A percentile compares a stretch with the other conserved stretches of the same genome.
Evolutionary conservation across 37 sponge, comb jelly and placozoan species (phyloP).

Genomic region (Halisarca cf. caerulea): DNA sequence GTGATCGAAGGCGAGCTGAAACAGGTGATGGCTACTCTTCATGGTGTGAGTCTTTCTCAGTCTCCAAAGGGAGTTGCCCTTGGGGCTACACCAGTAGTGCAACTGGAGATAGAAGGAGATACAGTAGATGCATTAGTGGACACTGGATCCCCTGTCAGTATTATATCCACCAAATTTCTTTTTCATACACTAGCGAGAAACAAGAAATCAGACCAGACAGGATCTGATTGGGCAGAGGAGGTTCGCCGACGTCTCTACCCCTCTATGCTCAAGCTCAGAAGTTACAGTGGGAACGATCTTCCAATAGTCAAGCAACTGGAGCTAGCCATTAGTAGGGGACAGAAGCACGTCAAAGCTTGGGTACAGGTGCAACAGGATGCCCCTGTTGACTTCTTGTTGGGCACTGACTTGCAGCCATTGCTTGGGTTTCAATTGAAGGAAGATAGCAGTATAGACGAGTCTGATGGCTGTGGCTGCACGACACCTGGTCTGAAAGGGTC

Average conservation of each 20-base stretch:
- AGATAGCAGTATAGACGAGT: no score
- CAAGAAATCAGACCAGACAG: neutral
- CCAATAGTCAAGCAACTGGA: constrained; percentile 7
- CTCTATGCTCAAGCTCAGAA: neutral
- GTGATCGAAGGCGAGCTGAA: neutral
- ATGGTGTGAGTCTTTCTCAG: neutral
- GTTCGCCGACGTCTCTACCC: neutral
- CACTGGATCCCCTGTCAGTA: constrained; percentile 56
- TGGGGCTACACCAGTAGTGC: constrained; percentile 29
- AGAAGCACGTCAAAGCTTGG: no score
- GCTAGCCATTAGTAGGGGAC: neutral
- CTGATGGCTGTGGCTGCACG: no score
- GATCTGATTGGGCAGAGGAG: neutral
- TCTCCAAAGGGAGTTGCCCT: neutral
- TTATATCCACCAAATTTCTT: constrained; percentile 30
- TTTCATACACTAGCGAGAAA: neutral
- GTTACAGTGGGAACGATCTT: neutral
- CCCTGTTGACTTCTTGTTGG: constrained; percentile 19
- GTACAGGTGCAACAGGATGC: constrained; percentile 28
- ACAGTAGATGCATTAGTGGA: constrained; percentile 43
- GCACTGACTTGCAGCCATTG: constrained; percentile 20
- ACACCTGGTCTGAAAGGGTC: no score
- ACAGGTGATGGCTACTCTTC: neutral
- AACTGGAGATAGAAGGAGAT: constrained; percentile 37
- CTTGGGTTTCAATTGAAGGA: neutral